Evolutionary conservation across 2,888 invertebrate species (phyloP), one percentile per base, ranked within the genome.

Genomic region (Heliconius aoede): DNA sequence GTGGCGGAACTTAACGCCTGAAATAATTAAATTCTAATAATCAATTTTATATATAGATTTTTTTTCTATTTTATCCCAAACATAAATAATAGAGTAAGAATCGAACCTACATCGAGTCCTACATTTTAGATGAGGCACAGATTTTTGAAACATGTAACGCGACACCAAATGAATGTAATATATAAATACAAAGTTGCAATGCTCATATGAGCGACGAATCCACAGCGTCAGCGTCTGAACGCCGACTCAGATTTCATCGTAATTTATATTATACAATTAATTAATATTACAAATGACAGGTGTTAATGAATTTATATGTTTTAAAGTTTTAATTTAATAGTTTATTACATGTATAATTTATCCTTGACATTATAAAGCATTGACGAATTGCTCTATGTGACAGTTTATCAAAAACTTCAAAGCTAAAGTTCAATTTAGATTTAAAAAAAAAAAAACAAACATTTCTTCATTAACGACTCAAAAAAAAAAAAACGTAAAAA

Each of bases 101-200:
- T 64, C 36, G 36, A 64, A 64, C 36, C 36, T 11, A 64, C 24
- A 15, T 13, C n/a, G 4, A n/a, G n/a, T n/a, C 9, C 11, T n/a
- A n/a, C n/a, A 64, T 1, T 36, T 15, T 21, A n/a, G 9, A 32
- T 32, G 21, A 9, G n/a, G 11, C 24, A 24, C n/a, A 24, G 7
- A 62, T 30, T 62, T 28, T 11, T 32, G 11, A 64, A 64, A 65
- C 15, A 1, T 15, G 65, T 13, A 24, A 24, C 26, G 36, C 58
- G 30, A 8, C 36, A 72, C 24, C 24, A 36, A 24, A 1, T 21
- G 3, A 11, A 24, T 55, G 58, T 65, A 40, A 65, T 84, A 86
- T 88, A 85, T 76, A 78, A 78, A 87, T 86, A 83, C 88, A 81
- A 80, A 77, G 58, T 72, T 78, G 76, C 77, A 68, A 77, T 81